Percentiles rank a stretch among this genome's conserved stretches.
Evolutionary conservation across 2,113 vertebrate genomes (phyloP).

Genomic region (Hippocampus abdominalis): DNA sequence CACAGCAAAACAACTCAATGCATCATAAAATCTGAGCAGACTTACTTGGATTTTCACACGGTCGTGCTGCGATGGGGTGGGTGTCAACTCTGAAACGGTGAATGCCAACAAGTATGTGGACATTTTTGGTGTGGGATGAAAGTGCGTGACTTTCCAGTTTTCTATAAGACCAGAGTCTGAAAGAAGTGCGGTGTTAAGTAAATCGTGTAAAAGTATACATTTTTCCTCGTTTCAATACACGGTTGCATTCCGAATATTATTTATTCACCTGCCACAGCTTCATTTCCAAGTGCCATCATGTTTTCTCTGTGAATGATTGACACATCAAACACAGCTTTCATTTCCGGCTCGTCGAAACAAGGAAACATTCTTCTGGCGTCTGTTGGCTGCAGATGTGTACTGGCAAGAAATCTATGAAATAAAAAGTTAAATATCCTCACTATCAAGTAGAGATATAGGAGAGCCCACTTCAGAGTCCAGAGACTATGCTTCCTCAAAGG

Average conservation of each 20-base stretch:
- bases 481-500: too few relatives aligned
- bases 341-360: slow-evolving; percentile 91
- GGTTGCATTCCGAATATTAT: background rate
- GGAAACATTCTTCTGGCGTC: slow-evolving; percentile 85
- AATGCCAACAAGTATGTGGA: slow-evolving; percentile 75
- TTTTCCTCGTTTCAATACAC: background rate
- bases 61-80: fast-evolving
- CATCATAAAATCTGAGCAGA: background rate
- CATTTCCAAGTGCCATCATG: slow-evolving; percentile 72
- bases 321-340: slow-evolving; percentile 85
- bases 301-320: slow-evolving; percentile 65
- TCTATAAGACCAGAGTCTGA: fast-evolving
- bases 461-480: too few relatives aligned
- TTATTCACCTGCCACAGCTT: background rate
- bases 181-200: background rate
- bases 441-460: background rate
- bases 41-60: slow-evolving; percentile 30
- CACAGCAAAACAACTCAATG: background rate
- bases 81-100: slow-evolving; percentile 42
- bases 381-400: slow-evolving; percentile 81
- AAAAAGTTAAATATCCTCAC: background rate
- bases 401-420: slow-evolving; percentile 77
- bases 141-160: slow-evolving; percentile 44
- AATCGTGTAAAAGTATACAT: background rate
- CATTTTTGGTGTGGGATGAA: slow-evolving; percentile 61